Percentiles rank a stretch among this genome's conserved stretches.
Conservation (phyloP, 1,140 invertebrate genomes). For the Cotesia chilonis region DNA sequence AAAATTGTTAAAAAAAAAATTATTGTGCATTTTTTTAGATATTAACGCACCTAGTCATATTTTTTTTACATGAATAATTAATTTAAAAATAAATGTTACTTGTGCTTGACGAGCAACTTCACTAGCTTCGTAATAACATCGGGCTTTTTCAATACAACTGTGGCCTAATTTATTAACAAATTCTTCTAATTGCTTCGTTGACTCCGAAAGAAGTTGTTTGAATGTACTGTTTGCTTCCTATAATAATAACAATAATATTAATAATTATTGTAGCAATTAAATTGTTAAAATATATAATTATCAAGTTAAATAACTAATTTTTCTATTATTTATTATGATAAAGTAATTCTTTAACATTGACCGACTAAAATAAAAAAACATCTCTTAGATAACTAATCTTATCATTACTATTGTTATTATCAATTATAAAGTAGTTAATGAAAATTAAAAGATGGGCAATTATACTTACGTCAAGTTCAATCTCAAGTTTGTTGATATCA, state of each 20-base stretch:
- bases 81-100: conserved; percentile 45
- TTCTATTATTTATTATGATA: too few relatives aligned
- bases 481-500: conserved; percentile 93
- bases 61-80: not conserved
- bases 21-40: too few relatives aligned
- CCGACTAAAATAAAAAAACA: too few relatives aligned
- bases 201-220: conserved; percentile 79
- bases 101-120: conserved; percentile 70
- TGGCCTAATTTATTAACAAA: conserved; percentile 77
- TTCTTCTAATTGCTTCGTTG: conserved; percentile 77
- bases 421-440: not conserved
- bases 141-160: conserved; percentile 81
- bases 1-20: too few relatives aligned
- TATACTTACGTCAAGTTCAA: conserved; percentile 91
- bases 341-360: too few relatives aligned
- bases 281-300: not conserved
- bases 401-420: not conserved
- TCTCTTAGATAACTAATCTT: too few relatives aligned
- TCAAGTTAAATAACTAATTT: too few relatives aligned
- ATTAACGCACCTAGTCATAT: too few relatives aligned
- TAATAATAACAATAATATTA: conserved; percentile 37
- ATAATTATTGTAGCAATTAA: not conserved
- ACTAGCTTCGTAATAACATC: conserved; percentile 87
- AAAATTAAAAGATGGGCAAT: conserved; percentile 34
- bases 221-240: conserved; percentile 86